Percentiles rank a stretch among this genome's conserved stretches.
Evolutionary conservation across 2,888 invertebrate species (phyloP).

Genomic region (Spodoptera picta): DNA sequence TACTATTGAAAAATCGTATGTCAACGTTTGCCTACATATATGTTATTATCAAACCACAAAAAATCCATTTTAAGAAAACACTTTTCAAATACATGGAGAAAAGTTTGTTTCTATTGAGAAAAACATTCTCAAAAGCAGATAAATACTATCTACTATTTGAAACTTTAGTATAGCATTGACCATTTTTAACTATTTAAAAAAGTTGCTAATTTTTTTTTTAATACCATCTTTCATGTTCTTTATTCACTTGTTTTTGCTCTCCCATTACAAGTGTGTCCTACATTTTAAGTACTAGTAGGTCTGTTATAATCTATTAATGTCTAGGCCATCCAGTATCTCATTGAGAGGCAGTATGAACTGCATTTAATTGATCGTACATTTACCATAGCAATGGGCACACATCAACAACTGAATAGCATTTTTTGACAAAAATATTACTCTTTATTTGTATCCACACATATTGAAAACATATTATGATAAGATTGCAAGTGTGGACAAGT

Average conservation of each 20-base stretch:
- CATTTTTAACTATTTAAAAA: too few species aligned
- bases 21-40: too few species aligned
- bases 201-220: too few species aligned
- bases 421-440: slow-evolving; percentile 19
- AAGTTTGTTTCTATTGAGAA: slow-evolving; percentile 1
- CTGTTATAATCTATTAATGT: slow-evolving; percentile 20
- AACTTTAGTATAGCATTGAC: not conserved
- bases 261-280: too few species aligned
- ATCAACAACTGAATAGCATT: slow-evolving; percentile 15
- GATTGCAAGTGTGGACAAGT: slow-evolving; percentile 52
- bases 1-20: too few species aligned
- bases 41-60: too few species aligned
- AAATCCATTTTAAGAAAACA: not conserved
- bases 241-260: too few species aligned
- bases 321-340: slow-evolving; percentile 41
- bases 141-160: slow-evolving; percentile 4
- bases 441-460: slow-evolving; percentile 32
- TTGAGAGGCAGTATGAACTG: slow-evolving; percentile 10
- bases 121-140: not conserved
- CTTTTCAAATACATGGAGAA: not conserved
- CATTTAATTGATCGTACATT: slow-evolving; percentile 21
- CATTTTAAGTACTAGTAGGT: too few species aligned
- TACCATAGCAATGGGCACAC: slow-evolving; percentile 10
- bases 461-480: slow-evolving; percentile 57
- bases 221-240: too few species aligned